phyloP scores from a whole-genome alignment of 2,113 vertebrate genomes.

The pig (Sus scrofa) region DNA sequence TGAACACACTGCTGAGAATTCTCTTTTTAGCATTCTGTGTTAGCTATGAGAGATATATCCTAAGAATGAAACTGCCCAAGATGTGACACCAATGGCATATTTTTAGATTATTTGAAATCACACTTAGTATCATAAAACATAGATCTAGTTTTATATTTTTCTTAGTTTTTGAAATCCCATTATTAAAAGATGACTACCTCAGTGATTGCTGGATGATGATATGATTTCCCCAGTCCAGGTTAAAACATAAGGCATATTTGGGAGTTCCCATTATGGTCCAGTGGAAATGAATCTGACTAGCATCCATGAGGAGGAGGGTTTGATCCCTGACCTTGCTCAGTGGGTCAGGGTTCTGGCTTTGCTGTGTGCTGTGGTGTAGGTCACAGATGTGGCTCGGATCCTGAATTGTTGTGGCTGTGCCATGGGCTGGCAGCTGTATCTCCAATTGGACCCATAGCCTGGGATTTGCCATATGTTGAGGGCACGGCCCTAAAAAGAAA shows the following conservation, averaged over 20 bases:
- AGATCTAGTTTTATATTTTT: neutral
- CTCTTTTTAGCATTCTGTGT: neutral
- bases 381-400: too few species aligned
- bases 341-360: too few species aligned
- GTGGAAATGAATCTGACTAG: too few species aligned
- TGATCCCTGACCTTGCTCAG: too few species aligned
- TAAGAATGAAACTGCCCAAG: neutral
- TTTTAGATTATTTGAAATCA: constrained; percentile 42
- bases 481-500: too few species aligned
- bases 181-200: neutral
- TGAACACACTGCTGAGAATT: neutral
- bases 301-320: too few species aligned
- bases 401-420: too few species aligned
- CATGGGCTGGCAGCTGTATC: too few species aligned
- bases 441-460: too few species aligned
- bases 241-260: neutral
- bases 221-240: neutral
- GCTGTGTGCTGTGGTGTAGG: too few species aligned
- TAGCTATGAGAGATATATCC: neutral
- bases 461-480: too few species aligned
- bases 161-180: neutral
- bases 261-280: too few species aligned
- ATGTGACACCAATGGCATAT: neutral
- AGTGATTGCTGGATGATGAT: neutral
- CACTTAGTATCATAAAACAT: neutral